Evolutionary conservation across 2,888 invertebrate species (phyloP), one percentile per base, ranked within the genome.

Genomic region (Gerris lacustris): DNA sequence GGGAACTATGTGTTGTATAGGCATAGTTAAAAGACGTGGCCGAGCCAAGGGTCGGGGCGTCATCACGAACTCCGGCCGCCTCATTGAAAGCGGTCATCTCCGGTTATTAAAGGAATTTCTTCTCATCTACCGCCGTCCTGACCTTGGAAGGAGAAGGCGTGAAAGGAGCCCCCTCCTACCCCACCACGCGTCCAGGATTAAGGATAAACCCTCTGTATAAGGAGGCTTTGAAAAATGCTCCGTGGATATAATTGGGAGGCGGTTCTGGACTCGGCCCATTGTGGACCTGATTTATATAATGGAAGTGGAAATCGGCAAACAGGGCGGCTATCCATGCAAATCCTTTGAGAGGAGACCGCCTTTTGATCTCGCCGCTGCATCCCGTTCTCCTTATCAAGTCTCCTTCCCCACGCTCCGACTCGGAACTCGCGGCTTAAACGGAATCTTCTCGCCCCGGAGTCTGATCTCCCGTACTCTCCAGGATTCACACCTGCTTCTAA

Each of bases 201-300:
- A 55, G 55, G 55, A 55, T 55, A 11, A 55, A 15, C 15, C 9
- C 15, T 55, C 55, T 55, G 11, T 11, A 55, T 55, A 55, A 55
- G 55, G 55, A 55, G 55, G 15, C 55, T 55, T 55, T 55, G 55
- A 55, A 55, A 55, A 55, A 55, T 55, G 55, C 55, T 55, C 15
- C 55, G 15, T 9, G 55, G 55, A 55, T 55, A 55, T 11, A 11
- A 55, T 31, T 31, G 31, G 31, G 31, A 31, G 31, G 31, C 31
- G 31, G 31, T 31, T 31, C 31, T 31, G 31, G 31, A 31, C 31
- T 31, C 31, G 31, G 31, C 31, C 55, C 55, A 55, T 55, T 55
- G 55, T 55, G 15, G 55, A 55, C 55, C 55, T 55, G 55, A 55
- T 55, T 55, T 55, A 55, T 55, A 55, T 55, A 55, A 55, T 55